These are phyloP conservation scores for Brachirus orientalis DNA, from an alignment of 2,113 vertebrate species.

Conservation along the genomic window DNA sequence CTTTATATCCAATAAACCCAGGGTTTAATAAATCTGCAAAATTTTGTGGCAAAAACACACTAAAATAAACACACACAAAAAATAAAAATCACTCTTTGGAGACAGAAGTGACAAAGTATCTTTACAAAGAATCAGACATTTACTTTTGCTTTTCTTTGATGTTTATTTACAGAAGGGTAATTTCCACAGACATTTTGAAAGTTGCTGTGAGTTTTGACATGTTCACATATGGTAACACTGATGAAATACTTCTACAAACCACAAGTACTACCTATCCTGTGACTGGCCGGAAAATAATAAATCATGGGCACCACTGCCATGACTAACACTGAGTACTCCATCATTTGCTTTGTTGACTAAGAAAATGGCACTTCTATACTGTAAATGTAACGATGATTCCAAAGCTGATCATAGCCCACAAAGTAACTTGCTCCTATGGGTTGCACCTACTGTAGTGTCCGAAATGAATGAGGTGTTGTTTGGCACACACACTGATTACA, in stretches of 20 bases:
- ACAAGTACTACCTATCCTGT: slow-evolving; percentile 51
- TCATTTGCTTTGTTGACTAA: slow-evolving; percentile 40
- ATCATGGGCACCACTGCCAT: slow-evolving; percentile 21
- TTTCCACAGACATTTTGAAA: slow-evolving; percentile 63
- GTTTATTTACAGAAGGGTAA: slow-evolving; percentile 80
- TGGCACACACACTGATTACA: slow-evolving; percentile 30
- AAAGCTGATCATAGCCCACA: slow-evolving; percentile 29
- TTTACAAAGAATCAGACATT: slow-evolving; percentile 21
- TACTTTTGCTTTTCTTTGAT: slow-evolving; percentile 37
- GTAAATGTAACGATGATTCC: slow-evolving; percentile 46
- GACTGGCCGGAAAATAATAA: slow-evolving; percentile 42
- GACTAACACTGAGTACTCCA: slow-evolving; percentile 45
- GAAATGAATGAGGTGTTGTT: slow-evolving; percentile 45
- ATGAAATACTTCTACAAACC: slow-evolving; percentile 64
- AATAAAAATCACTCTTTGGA: slow-evolving; percentile 2
- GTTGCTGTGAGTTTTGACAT: slow-evolving; percentile 62
- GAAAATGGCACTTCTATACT: slow-evolving; percentile 65
- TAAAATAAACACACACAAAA: no score
- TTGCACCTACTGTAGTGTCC: slow-evolving; percentile 31
- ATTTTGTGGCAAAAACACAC: no score
- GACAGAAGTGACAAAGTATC: not conserved
- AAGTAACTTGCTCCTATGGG: slow-evolving; percentile 36
- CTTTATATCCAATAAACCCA: no score
- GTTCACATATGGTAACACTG: slow-evolving; percentile 67
- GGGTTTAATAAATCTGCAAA: no score